phyloP scores from a whole-genome alignment of 2,113 vertebrate genomes.

The Antechinus flavipes region DNA sequence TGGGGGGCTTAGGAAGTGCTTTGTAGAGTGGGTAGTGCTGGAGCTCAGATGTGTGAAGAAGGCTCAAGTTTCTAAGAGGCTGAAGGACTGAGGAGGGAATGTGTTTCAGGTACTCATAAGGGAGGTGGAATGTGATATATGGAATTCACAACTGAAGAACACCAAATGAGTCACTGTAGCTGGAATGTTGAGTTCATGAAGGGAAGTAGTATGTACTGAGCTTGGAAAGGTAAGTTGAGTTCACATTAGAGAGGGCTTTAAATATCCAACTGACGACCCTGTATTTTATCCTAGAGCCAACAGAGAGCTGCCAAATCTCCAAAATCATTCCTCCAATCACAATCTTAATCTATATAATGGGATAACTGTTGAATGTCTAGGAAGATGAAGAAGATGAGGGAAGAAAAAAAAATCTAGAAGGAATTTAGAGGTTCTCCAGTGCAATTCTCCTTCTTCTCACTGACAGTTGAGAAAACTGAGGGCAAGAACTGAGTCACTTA shows the following conservation, averaged over 20 bases:
- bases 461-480: neutral
- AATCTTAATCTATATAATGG: neutral
- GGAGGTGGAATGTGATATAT: neutral
- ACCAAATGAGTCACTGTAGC: neutral
- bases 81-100: neutral
- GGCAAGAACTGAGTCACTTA: conserved; percentile 1
- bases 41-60: neutral
- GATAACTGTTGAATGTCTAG: neutral
- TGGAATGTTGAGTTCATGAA: neutral
- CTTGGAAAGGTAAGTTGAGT: neutral
- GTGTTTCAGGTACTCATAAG: neutral
- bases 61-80: neutral
- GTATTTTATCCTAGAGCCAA: neutral
- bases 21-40: neutral
- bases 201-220: neutral
- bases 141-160: neutral
- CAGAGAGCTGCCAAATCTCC: neutral
- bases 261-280: neutral
- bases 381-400: neutral
- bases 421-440: neutral
- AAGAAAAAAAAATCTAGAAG: neutral
- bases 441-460: neutral
- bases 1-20: neutral
- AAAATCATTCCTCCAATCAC: neutral
- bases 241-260: neutral